Evolutionary conservation across 1,140 invertebrate genomes (phyloP).

Genomic region (Hylaeus anthracinus): DNA sequence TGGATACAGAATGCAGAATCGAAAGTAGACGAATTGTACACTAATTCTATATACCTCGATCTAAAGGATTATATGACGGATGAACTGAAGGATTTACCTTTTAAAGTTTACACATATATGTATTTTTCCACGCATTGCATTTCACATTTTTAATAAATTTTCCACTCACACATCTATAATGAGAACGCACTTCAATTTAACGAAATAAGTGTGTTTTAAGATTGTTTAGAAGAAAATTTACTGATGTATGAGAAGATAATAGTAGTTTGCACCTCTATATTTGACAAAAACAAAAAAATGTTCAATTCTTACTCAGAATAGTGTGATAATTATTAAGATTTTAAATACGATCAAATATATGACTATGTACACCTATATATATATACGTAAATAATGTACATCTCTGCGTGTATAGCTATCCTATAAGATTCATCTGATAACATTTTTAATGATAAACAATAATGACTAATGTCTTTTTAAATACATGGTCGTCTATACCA

Average conservation of each 20-base stretch:
- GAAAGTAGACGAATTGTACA: conserved; percentile 34
- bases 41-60: conserved; percentile 34
- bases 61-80: conserved; percentile 19
- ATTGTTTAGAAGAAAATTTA: conserved; percentile 26
- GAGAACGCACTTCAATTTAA: conserved; percentile 44
- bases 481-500: conserved; percentile 36
- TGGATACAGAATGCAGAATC: conserved; percentile 19
- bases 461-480: conserved; percentile 60
- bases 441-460: conserved; percentile 57
- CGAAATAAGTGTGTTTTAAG: conserved; percentile 33
- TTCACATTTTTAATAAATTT: conserved; percentile 60
- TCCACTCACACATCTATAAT: conserved; percentile 40
- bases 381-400: conserved; percentile 54
- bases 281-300: conserved; percentile 13
- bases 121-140: conserved; percentile 62
- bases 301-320: conserved; percentile 34
- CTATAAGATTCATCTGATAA: conserved; percentile 58
- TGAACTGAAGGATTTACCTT: conserved; percentile 23
- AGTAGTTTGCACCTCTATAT: conserved; percentile 31
- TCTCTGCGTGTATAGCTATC: conserved; percentile 56
- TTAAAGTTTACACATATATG: conserved; percentile 54
- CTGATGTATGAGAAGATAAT: conserved; percentile 1
- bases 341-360: conserved; percentile 46
- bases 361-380: conserved; percentile 45
- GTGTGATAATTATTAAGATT: conserved; percentile 44